Conservation (phyloP, 2,113 vertebrate species). For the Channa maculata region DNA sequence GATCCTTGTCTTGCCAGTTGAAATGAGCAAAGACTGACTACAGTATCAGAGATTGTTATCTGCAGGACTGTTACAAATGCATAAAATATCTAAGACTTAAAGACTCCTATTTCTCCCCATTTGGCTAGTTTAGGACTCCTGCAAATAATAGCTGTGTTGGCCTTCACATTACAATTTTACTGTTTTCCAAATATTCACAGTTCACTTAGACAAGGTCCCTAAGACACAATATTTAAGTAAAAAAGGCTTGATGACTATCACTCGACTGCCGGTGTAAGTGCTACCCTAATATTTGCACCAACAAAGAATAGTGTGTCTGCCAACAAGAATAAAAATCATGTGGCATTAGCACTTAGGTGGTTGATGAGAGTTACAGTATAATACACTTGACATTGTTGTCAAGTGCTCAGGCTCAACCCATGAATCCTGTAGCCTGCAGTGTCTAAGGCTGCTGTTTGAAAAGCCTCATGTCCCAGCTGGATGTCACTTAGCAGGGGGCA, state of each 20-base stretch:
- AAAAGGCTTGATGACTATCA: neutral
- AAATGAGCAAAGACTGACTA: no score
- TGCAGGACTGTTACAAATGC: no score
- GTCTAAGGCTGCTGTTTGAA: conserved; percentile 19
- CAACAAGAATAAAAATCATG: conserved; percentile 9
- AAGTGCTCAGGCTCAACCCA: conserved; percentile 22
- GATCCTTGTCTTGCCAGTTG: no score
- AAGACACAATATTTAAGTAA: neutral
- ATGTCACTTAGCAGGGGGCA: conserved; percentile 11
- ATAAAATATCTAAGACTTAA: no score
- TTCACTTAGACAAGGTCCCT: neutral
- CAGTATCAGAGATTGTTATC: no score
- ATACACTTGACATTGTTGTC: conserved; percentile 27
- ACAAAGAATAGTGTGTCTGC: conserved; percentile 4
- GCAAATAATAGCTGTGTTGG: no score
- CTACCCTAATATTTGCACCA: neutral
- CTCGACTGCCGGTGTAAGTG: neutral
- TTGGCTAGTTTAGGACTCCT: no score
- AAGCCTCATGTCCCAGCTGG: conserved; percentile 26
- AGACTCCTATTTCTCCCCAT: no score
- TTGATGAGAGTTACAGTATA: conserved; percentile 23
- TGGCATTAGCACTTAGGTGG: conserved; percentile 23
- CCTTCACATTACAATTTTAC: no score
- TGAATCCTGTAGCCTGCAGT: conserved; percentile 25
- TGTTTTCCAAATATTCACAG: neutral